These are phyloP conservation scores for Asarcornis scutulata DNA, from an alignment of 2,113 vertebrate species.

Conservation along the genomic window DNA sequence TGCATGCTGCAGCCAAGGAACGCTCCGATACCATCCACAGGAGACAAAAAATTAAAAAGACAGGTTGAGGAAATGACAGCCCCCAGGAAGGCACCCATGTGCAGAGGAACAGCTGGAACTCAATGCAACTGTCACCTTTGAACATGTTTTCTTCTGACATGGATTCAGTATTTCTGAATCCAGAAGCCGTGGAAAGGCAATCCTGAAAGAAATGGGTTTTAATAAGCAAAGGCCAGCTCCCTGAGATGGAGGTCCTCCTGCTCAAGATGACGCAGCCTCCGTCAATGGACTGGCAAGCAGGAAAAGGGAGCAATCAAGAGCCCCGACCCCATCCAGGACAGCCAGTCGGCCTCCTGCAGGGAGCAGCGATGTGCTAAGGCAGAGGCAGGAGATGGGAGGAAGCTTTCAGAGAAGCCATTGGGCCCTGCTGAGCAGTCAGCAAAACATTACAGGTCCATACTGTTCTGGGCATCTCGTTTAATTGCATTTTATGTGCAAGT, in stretches of 20 bases:
- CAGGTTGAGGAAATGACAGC: neutral
- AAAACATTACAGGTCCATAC: neutral
- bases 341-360: neutral
- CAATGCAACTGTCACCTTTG: neutral
- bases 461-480: neutral
- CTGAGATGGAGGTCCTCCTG: neutral
- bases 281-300: neutral
- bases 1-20: slow-evolving; percentile 15
- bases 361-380: neutral
- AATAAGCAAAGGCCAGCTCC: neutral
- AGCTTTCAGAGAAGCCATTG: neutral
- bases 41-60: neutral
- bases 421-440: neutral
- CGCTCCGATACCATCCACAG: neutral
- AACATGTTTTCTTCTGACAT: neutral
- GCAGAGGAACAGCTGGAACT: neutral
- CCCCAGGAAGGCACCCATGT: neutral
- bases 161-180: neutral
- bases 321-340: neutral
- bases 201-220: neutral
- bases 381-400: neutral
- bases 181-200: neutral
- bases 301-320: neutral
- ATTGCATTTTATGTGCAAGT: neutral
- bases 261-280: neutral